phyloP scores from a whole-genome alignment of 2,113 vertebrate genomes.

The Thermophis baileyi region DNA sequence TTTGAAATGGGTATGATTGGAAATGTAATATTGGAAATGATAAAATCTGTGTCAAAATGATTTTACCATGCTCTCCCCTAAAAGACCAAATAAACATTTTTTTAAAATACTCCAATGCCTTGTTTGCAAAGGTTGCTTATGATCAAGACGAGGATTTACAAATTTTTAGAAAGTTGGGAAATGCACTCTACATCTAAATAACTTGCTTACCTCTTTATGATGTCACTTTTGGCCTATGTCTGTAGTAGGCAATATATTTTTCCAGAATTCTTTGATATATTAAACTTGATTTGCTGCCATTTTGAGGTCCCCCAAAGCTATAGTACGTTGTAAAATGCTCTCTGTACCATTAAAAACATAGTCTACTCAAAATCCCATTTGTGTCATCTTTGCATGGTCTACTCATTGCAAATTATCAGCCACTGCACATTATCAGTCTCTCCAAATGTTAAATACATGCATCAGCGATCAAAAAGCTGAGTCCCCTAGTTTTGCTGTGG shows the following conservation, averaged over 20 bases:
- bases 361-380: not conserved
- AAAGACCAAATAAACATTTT: not conserved
- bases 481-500: not conserved
- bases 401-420: not conserved
- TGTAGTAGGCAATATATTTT: not conserved
- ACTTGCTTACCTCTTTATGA: not conserved
- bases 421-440: not conserved
- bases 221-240: not conserved
- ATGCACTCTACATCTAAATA: not conserved
- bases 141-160: not conserved
- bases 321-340: not conserved
- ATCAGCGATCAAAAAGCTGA: not conserved
- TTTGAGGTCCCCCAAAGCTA: not conserved
- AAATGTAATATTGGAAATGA: not conserved
- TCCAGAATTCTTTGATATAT: not conserved
- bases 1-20: not conserved
- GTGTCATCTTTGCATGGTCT: not conserved
- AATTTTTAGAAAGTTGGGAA: not conserved
- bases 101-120: not conserved
- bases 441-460: not conserved
- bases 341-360: not conserved
- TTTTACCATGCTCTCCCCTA: not conserved
- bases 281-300: not conserved
- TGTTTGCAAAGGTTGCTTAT: not conserved
- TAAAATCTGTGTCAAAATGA: not conserved